These are phyloP conservation scores for Drosophila recens DNA, from an alignment of 2,888 invertebrate species.

Conservation along the genomic window DNA sequence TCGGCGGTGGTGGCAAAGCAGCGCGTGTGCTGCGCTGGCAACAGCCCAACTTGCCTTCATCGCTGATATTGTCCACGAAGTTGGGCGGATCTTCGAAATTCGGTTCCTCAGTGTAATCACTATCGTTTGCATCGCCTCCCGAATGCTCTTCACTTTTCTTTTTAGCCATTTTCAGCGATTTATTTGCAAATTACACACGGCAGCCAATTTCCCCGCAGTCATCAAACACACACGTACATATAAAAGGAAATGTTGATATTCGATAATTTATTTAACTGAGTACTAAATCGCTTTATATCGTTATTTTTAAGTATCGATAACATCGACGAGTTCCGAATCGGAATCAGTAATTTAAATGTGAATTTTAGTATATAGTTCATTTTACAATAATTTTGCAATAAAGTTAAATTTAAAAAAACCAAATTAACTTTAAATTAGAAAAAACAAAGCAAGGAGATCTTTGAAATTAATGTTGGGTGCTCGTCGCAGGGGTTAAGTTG, in stretches of 20 bases:
- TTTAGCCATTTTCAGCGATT: conserved; percentile 84
- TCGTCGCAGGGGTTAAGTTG: no score
- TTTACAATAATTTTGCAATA: no score
- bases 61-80: conserved; percentile 95
- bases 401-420: no score
- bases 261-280: conserved; percentile 19
- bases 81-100: conserved; percentile 98
- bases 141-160: conserved; percentile 87
- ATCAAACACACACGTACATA: conserved; percentile 78
- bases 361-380: no score
- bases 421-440: no score
- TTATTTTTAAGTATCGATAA: neutral
- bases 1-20: conserved; percentile 48
- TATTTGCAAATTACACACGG: conserved; percentile 59
- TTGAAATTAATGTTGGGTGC: no score
- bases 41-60: conserved; percentile 91
- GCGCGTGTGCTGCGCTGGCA: conserved; percentile 83
- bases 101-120: conserved; percentile 93
- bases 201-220: conserved; percentile 71
- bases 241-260: conserved; percentile 65
- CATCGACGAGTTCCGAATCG: neutral
- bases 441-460: no score
- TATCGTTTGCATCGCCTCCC: conserved; percentile 90
- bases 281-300: conserved; percentile 9
- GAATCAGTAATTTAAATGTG: no score